These are phyloP conservation scores for Cardiocondyla obscurior DNA, from an alignment of 1,140 invertebrate genomes.

Conservation along the genomic window DNA sequence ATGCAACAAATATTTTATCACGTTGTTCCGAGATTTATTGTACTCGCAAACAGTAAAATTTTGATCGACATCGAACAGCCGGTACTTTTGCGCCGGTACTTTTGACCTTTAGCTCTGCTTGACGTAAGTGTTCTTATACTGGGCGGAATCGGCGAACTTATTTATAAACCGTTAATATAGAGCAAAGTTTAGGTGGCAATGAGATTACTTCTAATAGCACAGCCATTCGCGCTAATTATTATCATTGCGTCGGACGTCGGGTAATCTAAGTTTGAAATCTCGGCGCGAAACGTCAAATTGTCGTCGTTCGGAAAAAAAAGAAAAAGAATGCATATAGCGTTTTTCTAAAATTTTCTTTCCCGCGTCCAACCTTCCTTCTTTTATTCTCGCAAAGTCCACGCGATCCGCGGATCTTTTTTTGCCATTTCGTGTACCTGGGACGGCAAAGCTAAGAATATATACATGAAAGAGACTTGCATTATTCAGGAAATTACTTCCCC, in stretches of 20 bases:
- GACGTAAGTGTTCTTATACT: conserved; percentile 41
- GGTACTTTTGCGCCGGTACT: conserved; percentile 14
- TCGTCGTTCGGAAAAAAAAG: too few relatives aligned
- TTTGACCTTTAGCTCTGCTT: conserved; percentile 43
- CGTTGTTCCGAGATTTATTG: background rate
- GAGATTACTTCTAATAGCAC: conserved; percentile 28
- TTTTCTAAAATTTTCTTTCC: conserved; percentile 11
- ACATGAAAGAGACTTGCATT: conserved; percentile 37
- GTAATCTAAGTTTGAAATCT: conserved; percentile 9
- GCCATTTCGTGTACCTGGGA: conserved; percentile 40
- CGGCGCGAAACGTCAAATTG: conserved; percentile 15
- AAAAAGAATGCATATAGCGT: background rate
- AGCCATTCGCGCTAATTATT: conserved; percentile 2
- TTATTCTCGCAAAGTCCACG: conserved; percentile 32
- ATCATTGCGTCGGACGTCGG: background rate
- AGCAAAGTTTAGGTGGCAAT: conserved; percentile 52
- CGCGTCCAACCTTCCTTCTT: conserved; percentile 19
- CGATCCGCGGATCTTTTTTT: conserved; percentile 17
- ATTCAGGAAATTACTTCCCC: conserved; percentile 47
- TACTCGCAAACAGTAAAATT: conserved; percentile 27
- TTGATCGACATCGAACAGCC: background rate
- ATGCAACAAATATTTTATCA: conserved; percentile 21
- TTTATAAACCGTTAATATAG: conserved; percentile 50
- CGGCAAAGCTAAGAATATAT: conserved; percentile 39
- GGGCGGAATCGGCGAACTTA: conserved; percentile 38